phyloP scores from a whole-genome alignment of 2,113 vertebrate genomes.

The Istiophorus platypterus region DNA sequence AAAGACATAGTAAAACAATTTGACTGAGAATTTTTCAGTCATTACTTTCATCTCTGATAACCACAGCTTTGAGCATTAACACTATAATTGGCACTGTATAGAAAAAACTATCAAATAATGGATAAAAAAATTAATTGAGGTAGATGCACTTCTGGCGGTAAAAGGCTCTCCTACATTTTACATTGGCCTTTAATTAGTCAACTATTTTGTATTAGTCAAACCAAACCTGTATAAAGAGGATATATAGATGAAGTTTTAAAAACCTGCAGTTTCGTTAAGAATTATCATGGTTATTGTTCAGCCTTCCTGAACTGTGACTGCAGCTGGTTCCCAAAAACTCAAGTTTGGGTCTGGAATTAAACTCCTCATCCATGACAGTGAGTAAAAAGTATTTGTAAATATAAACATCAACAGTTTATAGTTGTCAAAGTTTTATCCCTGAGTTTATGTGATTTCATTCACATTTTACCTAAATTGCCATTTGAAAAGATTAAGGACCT shows the following conservation, averaged over 20 bases:
- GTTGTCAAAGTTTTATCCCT: neutral
- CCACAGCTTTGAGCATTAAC: too few species aligned
- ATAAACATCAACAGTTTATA: too few species aligned
- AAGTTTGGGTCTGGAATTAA: slow-evolving; percentile 7
- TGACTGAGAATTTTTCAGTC: neutral
- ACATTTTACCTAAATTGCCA: neutral
- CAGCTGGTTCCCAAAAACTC: neutral
- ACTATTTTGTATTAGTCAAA: too few species aligned
- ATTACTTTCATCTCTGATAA: neutral
- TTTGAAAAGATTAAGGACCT: neutral
- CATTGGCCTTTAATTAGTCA: too few species aligned
- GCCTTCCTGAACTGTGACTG: slow-evolving; percentile 1
- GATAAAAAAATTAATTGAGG: too few species aligned
- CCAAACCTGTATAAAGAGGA: too few species aligned
- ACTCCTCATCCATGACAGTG: neutral
- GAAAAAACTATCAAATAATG: too few species aligned
- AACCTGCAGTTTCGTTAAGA: neutral
- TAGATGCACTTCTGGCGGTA: too few species aligned
- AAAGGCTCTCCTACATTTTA: too few species aligned
- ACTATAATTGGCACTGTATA: too few species aligned
- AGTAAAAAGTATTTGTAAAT: neutral
- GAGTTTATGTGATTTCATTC: neutral
- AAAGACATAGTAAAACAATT: too few species aligned
- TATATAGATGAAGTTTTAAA: neutral
- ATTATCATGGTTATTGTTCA: neutral